These are phyloP conservation scores for Enteromius anoplus DNA, from an alignment of 2,797 vertebrate genomes.

Conservation along the genomic window DNA sequence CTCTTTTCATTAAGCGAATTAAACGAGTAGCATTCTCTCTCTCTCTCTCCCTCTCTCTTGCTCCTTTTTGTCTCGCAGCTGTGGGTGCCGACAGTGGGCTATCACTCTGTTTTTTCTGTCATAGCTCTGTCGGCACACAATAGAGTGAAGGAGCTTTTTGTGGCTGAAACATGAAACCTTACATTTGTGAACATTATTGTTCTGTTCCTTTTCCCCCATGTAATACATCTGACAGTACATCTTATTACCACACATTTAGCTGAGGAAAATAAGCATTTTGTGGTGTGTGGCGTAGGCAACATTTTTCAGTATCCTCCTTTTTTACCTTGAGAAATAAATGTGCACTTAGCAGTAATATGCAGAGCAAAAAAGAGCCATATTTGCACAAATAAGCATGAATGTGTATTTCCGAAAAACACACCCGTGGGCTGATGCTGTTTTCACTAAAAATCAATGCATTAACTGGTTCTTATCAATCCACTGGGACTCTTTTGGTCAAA, in stretches of 20 bases:
- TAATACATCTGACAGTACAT: conserved; percentile 45
- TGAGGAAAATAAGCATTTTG: conserved; percentile 32
- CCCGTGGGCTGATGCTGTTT: not conserved
- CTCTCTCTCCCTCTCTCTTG: conserved; percentile 25
- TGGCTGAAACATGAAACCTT: conserved; percentile 55
- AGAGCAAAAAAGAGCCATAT: not conserved
- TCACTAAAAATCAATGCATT: conserved; percentile 24
- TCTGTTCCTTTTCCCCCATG: conserved; percentile 28
- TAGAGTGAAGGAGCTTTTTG: conserved; percentile 56
- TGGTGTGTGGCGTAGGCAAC: conserved; percentile 26
- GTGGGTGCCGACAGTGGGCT: conserved; percentile 52
- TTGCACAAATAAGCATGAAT: conserved; percentile 35
- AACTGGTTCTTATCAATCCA: conserved; percentile 32
- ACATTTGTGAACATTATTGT: conserved; percentile 49
- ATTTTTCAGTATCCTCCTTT: conserved; percentile 25
- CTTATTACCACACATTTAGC: conserved; percentile 47
- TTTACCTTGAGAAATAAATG: conserved; percentile 45
- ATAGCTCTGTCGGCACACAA: conserved; percentile 51
- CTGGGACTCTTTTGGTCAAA: conserved; percentile 17
- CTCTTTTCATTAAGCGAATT: conserved; percentile 62
- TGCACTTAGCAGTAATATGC: conserved; percentile 41
- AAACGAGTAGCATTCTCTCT: conserved; percentile 51
- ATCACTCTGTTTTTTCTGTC: conserved; percentile 56
- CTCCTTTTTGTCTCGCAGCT: conserved; percentile 40
- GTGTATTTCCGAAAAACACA: conserved; percentile 14